A percentile compares a stretch with the other conserved stretches of the same genome.
These are phyloP conservation scores for Paralvinella palmiformis DNA, from an alignment of 1,140 invertebrate species.

Conservation along the genomic window DNA sequence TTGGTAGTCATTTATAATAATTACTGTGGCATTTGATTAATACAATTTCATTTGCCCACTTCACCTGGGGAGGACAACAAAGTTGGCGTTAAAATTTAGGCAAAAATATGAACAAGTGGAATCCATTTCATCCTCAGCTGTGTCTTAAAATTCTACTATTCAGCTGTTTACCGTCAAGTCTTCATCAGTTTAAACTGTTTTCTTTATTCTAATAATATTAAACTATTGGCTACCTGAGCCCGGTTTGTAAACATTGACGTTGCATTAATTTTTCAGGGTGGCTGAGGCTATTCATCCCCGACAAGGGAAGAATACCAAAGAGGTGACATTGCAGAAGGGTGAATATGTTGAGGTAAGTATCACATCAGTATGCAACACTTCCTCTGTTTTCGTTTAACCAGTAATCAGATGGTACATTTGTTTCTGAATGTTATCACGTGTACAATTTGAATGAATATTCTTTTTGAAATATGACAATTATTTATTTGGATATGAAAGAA, in stretches of 20 bases:
- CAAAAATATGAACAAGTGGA: not conserved
- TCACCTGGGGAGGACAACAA: not conserved
- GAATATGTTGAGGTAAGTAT: constrained; percentile 85
- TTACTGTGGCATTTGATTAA: too few relatives aligned
- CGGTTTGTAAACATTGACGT: not conserved
- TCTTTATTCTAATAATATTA: not conserved
- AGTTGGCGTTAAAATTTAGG: not conserved
- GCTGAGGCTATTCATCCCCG: constrained; percentile 43
- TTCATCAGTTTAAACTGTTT: not conserved
- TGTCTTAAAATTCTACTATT: not conserved
- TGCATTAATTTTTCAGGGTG: constrained; percentile 28
- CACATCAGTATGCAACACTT: too few relatives aligned
- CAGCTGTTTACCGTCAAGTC: not conserved
- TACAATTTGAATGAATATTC: not conserved
- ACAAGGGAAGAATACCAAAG: constrained; percentile 77
- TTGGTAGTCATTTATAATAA: too few relatives aligned
- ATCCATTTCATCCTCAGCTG: not conserved
- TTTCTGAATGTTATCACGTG: not conserved
- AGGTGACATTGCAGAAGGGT: constrained; percentile 88
- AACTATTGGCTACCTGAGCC: not conserved
- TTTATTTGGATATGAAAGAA: not conserved
- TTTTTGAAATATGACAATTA: not conserved
- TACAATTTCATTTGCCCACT: not conserved
- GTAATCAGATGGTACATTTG: not conserved
- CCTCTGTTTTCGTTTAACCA: not conserved